phyloP scores from a whole-genome alignment of 2,888 invertebrate genomes.

The Resseliella maxima region DNA sequence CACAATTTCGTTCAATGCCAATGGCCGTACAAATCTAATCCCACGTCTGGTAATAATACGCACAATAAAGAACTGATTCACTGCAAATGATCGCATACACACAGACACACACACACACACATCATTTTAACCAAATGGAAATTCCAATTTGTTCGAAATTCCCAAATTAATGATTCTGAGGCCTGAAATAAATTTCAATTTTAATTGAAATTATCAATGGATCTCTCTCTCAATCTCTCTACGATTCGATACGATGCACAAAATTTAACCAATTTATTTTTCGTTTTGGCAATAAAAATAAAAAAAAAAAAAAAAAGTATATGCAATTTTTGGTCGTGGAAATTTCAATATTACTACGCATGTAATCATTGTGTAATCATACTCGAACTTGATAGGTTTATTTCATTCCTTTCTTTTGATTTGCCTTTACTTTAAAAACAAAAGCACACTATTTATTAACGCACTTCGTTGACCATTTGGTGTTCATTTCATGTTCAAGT shows the following conservation, averaged over 20 bases:
- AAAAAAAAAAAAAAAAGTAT: no score
- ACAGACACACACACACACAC: no score
- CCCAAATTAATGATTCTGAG: no score
- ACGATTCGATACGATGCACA: neutral
- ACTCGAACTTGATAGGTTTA: neutral
- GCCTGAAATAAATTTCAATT: no score
- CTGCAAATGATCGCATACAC: neutral
- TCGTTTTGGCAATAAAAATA: no score
- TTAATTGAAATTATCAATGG: no score
- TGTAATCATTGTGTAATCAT: slow-evolving; percentile 29
- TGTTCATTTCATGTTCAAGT: no score
- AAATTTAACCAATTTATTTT: neutral
- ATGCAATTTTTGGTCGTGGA: neutral
- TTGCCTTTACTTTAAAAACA: neutral
- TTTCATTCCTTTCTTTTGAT: neutral
- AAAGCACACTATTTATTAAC: slow-evolving; percentile 7
- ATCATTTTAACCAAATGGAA: no score
- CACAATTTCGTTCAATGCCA: neutral
- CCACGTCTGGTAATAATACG: neutral
- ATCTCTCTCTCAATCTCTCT: no score
- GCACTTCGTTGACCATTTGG: slow-evolving; percentile 25
- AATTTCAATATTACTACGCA: slow-evolving; percentile 4
- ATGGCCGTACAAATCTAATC: neutral
- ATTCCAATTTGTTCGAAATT: no score
- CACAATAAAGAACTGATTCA: neutral